Conservation (phyloP, 2,113 vertebrate species). For the Heliornis fulica region DNA sequence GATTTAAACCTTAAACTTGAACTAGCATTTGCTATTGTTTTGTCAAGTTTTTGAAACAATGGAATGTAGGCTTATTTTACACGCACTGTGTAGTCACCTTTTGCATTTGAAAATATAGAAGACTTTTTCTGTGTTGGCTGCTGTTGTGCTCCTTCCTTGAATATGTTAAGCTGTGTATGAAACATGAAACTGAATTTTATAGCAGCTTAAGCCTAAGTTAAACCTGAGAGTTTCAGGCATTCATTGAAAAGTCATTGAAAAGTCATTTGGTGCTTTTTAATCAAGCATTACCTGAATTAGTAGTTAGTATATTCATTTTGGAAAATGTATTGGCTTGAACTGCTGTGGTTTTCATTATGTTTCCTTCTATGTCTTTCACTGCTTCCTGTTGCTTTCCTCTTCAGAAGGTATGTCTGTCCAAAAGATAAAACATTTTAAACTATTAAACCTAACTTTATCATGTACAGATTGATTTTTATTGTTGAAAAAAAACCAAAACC, state of each 20-base stretch:
- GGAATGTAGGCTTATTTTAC: not conserved
- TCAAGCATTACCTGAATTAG: not conserved
- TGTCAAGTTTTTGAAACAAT: not conserved
- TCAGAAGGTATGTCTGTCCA: slow-evolving; percentile 93
- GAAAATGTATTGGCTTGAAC: slow-evolving; percentile 22
- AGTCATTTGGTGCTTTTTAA: not conserved
- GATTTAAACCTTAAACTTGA: not conserved
- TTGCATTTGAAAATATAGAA: not conserved
- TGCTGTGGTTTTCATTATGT: slow-evolving; percentile 76
- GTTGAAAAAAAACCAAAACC: not conserved
- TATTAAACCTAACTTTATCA: not conserved
- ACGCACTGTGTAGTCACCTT: not conserved
- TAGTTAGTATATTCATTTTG: not conserved
- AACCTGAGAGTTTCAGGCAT: not conserved
- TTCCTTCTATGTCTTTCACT: slow-evolving; percentile 78
- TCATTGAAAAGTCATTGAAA: not conserved
- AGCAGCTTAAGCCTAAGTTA: not conserved
- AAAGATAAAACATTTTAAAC: not conserved
- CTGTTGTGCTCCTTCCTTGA: not conserved
- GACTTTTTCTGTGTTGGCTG: not conserved
- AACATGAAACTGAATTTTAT: not conserved
- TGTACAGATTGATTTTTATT: not conserved
- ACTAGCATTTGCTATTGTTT: not conserved
- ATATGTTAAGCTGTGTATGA: not conserved
- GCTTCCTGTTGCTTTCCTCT: slow-evolving; percentile 83